Conservation (phyloP, 2,113 vertebrate species). For the Xenus cinereus region DNA sequence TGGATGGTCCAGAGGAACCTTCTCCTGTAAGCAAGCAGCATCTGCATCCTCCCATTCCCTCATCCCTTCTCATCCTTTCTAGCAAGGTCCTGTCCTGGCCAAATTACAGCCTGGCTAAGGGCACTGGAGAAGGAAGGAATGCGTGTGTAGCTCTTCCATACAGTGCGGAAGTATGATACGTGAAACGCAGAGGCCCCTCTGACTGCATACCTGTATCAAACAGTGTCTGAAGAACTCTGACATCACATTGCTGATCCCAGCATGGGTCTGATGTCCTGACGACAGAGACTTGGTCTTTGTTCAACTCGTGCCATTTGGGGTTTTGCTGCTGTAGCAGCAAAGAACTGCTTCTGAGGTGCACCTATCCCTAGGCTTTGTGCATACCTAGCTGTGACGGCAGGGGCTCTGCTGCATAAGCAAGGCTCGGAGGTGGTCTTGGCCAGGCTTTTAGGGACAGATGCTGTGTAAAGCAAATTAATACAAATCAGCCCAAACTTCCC, state of each 20-base stretch:
- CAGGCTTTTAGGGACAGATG: background rate
- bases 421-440: background rate
- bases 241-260: background rate
- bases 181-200: background rate
- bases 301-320: rapidly evolving
- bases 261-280: rapidly evolving
- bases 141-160: background rate
- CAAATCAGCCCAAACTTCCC: background rate
- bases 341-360: background rate
- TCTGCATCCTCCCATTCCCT: background rate
- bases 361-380: background rate
- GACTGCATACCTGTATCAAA: background rate
- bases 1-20: background rate
- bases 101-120: background rate
- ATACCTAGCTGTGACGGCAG: background rate
- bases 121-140: background rate
- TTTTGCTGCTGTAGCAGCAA: background rate
- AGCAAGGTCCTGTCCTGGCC: background rate
- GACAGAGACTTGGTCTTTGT: background rate
- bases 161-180: background rate
- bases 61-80: background rate
- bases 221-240: background rate
- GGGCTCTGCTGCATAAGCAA: background rate
- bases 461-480: background rate
- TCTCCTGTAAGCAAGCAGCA: background rate